These are phyloP conservation scores for Leptarthrus brevirostris DNA, from an alignment of 2,888 invertebrate genomes.

Conservation along the genomic window DNA sequence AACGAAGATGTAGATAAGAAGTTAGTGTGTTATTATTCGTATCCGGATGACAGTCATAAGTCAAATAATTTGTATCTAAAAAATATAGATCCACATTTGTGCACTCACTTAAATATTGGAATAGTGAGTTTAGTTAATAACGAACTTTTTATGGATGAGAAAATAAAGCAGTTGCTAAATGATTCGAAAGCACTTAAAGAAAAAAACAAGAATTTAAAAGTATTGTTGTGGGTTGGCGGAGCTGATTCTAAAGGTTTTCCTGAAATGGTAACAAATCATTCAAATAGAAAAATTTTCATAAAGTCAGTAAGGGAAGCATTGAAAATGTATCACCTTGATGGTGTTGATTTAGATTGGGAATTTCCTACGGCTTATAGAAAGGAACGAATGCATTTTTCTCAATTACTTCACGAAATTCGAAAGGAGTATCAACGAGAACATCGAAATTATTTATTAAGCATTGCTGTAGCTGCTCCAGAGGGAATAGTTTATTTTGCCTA, in stretches of 20 bases:
- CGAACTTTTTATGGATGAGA: slow-evolving; percentile 70
- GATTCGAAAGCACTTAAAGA: slow-evolving; percentile 68
- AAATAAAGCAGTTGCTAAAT: slow-evolving; percentile 61
- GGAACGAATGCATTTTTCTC: slow-evolving; percentile 80
- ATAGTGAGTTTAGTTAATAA: slow-evolving; percentile 76
- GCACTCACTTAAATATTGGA: slow-evolving; percentile 86
- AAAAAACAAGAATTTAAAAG: slow-evolving; percentile 75
- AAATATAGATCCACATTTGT: slow-evolving; percentile 77
- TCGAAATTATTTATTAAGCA: slow-evolving; percentile 74
- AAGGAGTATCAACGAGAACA: slow-evolving; percentile 73
- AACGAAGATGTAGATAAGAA: slow-evolving; percentile 25
- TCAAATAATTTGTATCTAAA: slow-evolving; percentile 68
- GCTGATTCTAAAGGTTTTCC: slow-evolving; percentile 73
- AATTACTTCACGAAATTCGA: slow-evolving; percentile 79
- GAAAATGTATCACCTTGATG: slow-evolving; percentile 62
- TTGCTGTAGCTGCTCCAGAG: slow-evolving; percentile 84
- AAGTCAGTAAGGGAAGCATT: slow-evolving; percentile 68
- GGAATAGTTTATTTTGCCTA: slow-evolving; percentile 81
- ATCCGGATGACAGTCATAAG: slow-evolving; percentile 65
- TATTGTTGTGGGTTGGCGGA: slow-evolving; percentile 80
- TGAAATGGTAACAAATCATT: slow-evolving; percentile 78
- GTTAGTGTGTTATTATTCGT: slow-evolving; percentile 79
- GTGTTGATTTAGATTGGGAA: slow-evolving; percentile 83
- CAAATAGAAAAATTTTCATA: slow-evolving; percentile 75
- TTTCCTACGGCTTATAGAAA: slow-evolving; percentile 77